Base-by-base conservation (phyloP, 2,797 vertebrate species). In the Gadopsis marmoratus region DNA sequence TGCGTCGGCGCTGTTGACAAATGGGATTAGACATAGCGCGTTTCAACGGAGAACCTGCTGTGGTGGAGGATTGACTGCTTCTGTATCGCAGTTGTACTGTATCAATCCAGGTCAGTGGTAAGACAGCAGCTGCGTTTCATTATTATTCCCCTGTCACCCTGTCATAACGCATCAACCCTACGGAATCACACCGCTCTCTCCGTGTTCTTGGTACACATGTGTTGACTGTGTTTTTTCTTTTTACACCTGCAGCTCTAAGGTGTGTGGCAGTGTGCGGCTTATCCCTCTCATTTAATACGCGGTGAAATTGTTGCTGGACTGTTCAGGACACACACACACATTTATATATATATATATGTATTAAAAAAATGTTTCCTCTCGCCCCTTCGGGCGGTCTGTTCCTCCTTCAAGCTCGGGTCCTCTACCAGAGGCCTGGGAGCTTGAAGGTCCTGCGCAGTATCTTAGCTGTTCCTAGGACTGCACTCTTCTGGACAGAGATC, bases 21-120 rank as follows among this genome's bases (percentile, higher is more conserved):
- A 93, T 86, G 78, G 83, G 92, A 91, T 92, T 82, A 92, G 88
- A 90, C 87, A 71, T 77, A 26, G 70, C 60, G 29, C 64, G 79
- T 88, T 76, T 74, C 75, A 47, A 71, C 58, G 41, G 71, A 84
- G 69, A 82, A 68, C 82, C 78, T 1, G 76, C 76, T 56, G 86
- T n/a, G 85, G 66, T 41, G 62, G 69, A 79, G 82, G 87, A 89
- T 83, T 68, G 83, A 80, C 85, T 83, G 89, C 77, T 70, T 90
- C 78, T 65, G 58, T 43, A 45, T 88, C 76, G 66, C 41, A 31
- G 75, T 78, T 79, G 79, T 87, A 67, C 74, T 73, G 80, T 80
- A 83, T 89, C 84, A 88, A 68, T 81, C 74, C 87, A 79, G 88
- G 89, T 91, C 90, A 88, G 84, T 13, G 73, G 70, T 64, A 35